Conservation (phyloP, 2,888 invertebrate species). For the Pasiphila rectangulata region DNA sequence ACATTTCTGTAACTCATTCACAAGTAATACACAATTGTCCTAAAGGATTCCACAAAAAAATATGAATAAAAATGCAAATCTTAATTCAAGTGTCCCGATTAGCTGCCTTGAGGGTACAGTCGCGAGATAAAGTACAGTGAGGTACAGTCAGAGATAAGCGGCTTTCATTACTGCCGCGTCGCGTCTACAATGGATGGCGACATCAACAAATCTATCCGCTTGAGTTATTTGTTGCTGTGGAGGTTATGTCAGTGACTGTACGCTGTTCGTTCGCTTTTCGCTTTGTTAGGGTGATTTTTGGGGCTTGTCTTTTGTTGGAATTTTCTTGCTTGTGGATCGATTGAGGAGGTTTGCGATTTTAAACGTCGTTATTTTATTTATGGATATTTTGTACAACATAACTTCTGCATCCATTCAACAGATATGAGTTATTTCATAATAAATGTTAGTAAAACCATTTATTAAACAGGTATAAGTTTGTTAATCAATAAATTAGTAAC, state of each 20-base stretch:
- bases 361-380: no score
- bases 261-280: constrained; percentile 28
- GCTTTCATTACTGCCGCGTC: constrained; percentile 68
- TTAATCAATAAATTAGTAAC: no score
- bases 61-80: constrained; percentile 32
- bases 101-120: constrained; percentile 48
- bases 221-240: constrained; percentile 64
- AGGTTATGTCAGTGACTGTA: constrained; percentile 51
- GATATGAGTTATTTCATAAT: no score
- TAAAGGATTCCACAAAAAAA: constrained; percentile 9
- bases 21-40: not conserved
- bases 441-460: no score
- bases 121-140: constrained; percentile 52
- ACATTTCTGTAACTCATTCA: not conserved
- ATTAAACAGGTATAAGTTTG: no score
- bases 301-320: not conserved
- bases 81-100: constrained; percentile 40
- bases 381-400: no score
- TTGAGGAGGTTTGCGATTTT: no score
- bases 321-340: not conserved
- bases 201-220: constrained; percentile 58
- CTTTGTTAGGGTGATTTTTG: constrained; percentile 5
- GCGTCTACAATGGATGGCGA: constrained; percentile 62
- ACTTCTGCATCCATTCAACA: no score
- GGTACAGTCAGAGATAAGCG: constrained; percentile 64